Conservation (phyloP, 1,140 invertebrate genomes). For the Belonocnema kinseyi region DNA sequence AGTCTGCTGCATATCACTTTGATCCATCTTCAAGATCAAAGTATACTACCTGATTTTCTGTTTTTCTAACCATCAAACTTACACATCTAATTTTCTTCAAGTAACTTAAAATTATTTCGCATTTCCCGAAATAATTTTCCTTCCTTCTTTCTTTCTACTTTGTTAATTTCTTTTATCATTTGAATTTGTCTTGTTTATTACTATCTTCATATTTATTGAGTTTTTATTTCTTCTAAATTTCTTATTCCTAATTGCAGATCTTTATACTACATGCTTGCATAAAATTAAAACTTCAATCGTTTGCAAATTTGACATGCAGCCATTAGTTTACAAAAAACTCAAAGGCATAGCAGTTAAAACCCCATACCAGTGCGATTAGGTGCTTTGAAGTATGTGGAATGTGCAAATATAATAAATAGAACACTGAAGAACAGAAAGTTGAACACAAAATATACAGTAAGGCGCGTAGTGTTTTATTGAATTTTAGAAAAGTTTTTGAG, state of each 20-base stretch:
- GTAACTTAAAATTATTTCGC: too few species aligned
- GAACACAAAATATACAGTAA: too few species aligned
- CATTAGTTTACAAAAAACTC: background rate
- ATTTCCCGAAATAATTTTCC: too few species aligned
- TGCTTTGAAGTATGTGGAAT: background rate
- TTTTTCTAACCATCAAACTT: too few species aligned
- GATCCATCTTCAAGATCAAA: too few species aligned
- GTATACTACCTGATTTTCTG: too few species aligned
- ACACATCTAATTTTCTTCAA: too few species aligned
- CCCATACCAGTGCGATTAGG: background rate
- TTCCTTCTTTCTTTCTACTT: too few species aligned
- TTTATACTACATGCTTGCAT: slow-evolving; percentile 4
- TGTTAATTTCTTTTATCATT: too few species aligned
- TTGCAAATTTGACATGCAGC: background rate
- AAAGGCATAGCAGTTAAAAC: background rate
- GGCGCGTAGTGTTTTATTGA: background rate
- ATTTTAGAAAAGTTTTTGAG: background rate
- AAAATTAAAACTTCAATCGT: background rate
- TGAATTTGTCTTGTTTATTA: too few species aligned
- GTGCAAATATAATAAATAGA: background rate
- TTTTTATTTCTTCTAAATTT: background rate
- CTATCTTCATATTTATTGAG: background rate
- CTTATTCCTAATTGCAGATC: background rate
- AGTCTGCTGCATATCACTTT: too few species aligned
- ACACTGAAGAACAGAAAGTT: background rate